Evolutionary conservation across 2,113 vertebrate species (phyloP), one percentile per base, ranked within the genome.

Genomic region (Ornithorhynchus anatinus): DNA sequence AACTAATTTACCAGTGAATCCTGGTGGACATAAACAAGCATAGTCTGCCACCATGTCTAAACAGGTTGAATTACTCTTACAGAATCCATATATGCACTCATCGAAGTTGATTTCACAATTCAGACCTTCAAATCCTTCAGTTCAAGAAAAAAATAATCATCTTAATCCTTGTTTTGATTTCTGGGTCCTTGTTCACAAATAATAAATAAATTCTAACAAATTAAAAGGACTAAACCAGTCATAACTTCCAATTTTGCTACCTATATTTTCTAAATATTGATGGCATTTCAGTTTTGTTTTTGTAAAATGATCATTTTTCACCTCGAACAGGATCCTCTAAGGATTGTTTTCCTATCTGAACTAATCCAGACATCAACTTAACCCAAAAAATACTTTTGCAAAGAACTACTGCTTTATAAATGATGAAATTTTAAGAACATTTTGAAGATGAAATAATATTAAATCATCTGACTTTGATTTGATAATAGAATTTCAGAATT

Each of bases 101-200:
- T 94, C 85, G 91, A 91, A 74, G 83, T 84, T 89, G 79, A 91
- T 92, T 91, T 95, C 92, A 92, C 88, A 93, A 80, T 88, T 91
- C 72, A 87, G 57, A 43, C 91, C 90, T 72, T 77, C 80, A 81
- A 91, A 93, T 72, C 86, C 89, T 94, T 80, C 42, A 54, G 68
- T 47, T 35, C 51, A 76, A 69, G 8, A 62, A 62, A 8, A 78
- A 33, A 72, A 31, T 35, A 84, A 54, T 72, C 44, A 70, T 45
- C 17, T 71, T 3, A 45, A 56, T 31, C 15, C 61, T 12, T 58
- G 23, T 3, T 20, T 80, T 76, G 10, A 62, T 69, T 58, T 2
- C 72, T 20, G 67, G 47, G 39, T 62, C 20, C 8, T 59, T 2
- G 4, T 77, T 65, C 72, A 75, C 39, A 50, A 53, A 42, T 79